These are phyloP conservation scores for Apeltes quadracus DNA, from an alignment of 2,113 vertebrate species.

Conservation along the genomic window DNA sequence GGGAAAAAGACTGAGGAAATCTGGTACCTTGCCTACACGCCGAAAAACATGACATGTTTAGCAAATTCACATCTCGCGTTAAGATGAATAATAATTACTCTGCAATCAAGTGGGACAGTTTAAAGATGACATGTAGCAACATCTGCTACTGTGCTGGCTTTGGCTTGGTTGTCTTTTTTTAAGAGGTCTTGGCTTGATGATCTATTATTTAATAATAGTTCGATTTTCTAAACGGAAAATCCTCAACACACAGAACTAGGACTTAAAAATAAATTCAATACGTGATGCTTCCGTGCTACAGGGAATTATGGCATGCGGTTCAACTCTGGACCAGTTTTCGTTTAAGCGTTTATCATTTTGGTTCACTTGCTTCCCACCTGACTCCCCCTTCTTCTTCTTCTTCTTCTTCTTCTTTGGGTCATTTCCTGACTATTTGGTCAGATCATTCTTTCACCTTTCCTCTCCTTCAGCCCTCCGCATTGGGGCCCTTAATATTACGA, in stretches of 20 bases:
- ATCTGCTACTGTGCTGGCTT: background rate
- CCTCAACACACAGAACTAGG: conserved; percentile 22
- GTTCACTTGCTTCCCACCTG: too few species aligned
- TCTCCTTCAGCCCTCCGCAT: conserved; percentile 13
- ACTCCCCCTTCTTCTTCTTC: conserved; percentile 39
- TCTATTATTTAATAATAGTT: background rate
- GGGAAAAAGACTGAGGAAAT: conserved; percentile 87
- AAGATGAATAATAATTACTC: background rate
- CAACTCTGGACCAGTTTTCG: background rate
- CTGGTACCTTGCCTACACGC: conserved; percentile 78
- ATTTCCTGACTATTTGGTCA: conserved; percentile 28
- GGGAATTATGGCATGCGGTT: background rate
- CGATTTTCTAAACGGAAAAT: conserved; percentile 13
- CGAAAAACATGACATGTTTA: conserved; percentile 35
- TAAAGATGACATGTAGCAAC: background rate
- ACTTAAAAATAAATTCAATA: conserved; percentile 18
- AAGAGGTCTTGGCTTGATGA: background rate
- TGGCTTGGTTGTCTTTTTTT: background rate
- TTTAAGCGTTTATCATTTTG: background rate
- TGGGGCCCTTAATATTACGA: conserved; percentile 14
- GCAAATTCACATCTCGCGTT: conserved; percentile 19
- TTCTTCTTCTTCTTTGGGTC: conserved; percentile 29
- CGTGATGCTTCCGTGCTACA: background rate
- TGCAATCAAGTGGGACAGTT: background rate
- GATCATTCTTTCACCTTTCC: conserved; percentile 33